These are phyloP conservation scores for Harpagifer antarcticus DNA, from an alignment of 2,797 vertebrate species.

Conservation along the genomic window DNA sequence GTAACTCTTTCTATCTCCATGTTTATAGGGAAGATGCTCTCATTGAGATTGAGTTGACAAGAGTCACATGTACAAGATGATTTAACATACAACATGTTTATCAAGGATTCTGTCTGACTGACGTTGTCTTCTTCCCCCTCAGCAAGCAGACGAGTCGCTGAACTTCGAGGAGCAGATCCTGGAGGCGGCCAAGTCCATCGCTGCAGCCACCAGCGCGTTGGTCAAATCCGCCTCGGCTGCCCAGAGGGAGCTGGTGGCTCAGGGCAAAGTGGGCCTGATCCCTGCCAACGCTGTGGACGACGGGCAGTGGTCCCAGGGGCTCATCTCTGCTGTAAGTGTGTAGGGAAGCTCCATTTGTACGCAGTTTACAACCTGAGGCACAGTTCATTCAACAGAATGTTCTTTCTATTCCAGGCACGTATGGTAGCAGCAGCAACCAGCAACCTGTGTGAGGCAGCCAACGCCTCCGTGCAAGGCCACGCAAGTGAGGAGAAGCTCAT, in stretches of 20 bases:
- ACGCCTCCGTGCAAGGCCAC: slow-evolving; percentile 96
- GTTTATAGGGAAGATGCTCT: too few relatives aligned
- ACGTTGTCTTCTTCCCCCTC: slow-evolving; percentile 33
- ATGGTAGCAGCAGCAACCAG: slow-evolving; percentile 99
- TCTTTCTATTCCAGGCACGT: slow-evolving; percentile 85
- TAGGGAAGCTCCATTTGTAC: not conserved
- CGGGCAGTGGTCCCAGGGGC: slow-evolving; percentile 98
- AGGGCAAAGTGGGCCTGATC: slow-evolving; percentile 98
- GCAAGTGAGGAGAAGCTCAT: slow-evolving; percentile 99
- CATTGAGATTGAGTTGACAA: too few relatives aligned
- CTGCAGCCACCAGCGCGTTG: slow-evolving; percentile 96
- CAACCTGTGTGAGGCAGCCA: slow-evolving; percentile 96
- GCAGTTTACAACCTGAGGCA: not conserved
- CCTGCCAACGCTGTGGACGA: slow-evolving; percentile 96
- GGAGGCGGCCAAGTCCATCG: slow-evolving; percentile 97
- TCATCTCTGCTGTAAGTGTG: slow-evolving; percentile 94
- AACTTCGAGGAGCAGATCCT: slow-evolving; percentile 99
- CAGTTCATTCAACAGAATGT: not conserved
- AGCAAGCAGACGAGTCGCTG: slow-evolving; percentile 97
- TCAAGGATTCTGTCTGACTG: slow-evolving; percentile 33
- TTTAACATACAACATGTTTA: too few relatives aligned
- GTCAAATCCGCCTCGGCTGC: slow-evolving; percentile 98
- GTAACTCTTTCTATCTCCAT: too few relatives aligned
- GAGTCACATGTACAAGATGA: too few relatives aligned
- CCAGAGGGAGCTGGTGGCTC: slow-evolving; percentile 97